Conservation (phyloP, 2,113 vertebrate species). For the Passerina amoena region DNA sequence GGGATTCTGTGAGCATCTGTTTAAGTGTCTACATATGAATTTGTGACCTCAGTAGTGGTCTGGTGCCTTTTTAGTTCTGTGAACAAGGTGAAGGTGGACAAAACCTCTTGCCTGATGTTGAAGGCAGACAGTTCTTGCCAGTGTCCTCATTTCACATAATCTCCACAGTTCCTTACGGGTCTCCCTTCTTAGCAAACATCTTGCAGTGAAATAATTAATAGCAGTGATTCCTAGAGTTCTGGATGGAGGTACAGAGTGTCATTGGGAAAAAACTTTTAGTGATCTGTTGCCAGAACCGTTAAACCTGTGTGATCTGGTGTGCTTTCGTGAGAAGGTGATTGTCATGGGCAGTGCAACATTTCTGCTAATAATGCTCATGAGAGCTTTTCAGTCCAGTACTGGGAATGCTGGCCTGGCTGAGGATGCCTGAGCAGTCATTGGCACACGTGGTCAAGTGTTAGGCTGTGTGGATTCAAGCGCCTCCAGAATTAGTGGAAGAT, state of each 20-base stretch:
- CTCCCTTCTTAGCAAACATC: neutral
- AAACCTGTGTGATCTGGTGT: neutral
- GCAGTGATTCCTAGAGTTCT: neutral
- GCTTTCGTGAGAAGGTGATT: neutral
- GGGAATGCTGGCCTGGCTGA: neutral
- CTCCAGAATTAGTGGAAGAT: neutral
- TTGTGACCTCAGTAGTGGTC: neutral
- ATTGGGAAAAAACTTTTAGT: neutral
- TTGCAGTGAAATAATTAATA: neutral
- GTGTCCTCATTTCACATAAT: neutral
- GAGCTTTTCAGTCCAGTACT: neutral
- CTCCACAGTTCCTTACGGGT: neutral
- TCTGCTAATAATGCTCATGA: neutral
- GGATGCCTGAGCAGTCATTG: neutral
- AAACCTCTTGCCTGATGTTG: neutral
- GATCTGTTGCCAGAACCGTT: neutral
- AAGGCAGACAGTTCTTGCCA: neutral
- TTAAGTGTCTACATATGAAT: neutral
- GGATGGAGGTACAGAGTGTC: neutral
- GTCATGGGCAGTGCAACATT: neutral
- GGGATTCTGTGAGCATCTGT: neutral
- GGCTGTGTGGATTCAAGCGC: accelerated
- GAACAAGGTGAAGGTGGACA: neutral
- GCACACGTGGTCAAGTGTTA: neutral
- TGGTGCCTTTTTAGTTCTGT: neutral